These are phyloP conservation scores for Mythimna vitellina DNA, from an alignment of 2,888 invertebrate species.

Conservation along the genomic window DNA sequence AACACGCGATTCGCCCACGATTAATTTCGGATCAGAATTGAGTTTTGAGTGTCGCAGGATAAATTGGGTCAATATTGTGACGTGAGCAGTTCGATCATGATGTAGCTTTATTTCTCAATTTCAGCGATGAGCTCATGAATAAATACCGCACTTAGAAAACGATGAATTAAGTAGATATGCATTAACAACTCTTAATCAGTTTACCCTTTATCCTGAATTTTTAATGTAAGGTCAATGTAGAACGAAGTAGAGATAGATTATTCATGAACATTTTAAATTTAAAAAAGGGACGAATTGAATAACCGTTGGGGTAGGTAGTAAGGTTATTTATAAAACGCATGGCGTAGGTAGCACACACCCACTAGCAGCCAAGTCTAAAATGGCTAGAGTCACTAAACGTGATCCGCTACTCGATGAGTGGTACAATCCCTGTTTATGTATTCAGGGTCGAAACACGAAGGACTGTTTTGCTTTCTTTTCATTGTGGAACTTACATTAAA, in stretches of 20 bases:
- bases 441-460: slow-evolving; percentile 65
- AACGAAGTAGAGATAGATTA: slow-evolving; percentile 70
- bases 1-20: slow-evolving; percentile 43
- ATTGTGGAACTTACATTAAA: slow-evolving; percentile 66
- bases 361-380: slow-evolving; percentile 49
- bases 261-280: slow-evolving; percentile 74
- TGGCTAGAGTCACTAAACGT: slow-evolving; percentile 64
- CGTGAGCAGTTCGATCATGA: slow-evolving; percentile 36
- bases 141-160: slow-evolving; percentile 39
- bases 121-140: slow-evolving; percentile 36
- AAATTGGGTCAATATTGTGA: slow-evolving; percentile 55
- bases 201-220: slow-evolving; percentile 66
- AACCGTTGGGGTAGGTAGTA: slow-evolving; percentile 44
- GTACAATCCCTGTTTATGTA: slow-evolving; percentile 70
- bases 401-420: slow-evolving; percentile 63
- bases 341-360: slow-evolving; percentile 28
- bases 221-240: slow-evolving; percentile 61
- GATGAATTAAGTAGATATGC: slow-evolving; percentile 54
- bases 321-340: slow-evolving; percentile 55
- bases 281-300: slow-evolving; percentile 61
- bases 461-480: slow-evolving; percentile 67
- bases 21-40: slow-evolving; percentile 48
- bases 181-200: slow-evolving; percentile 68
- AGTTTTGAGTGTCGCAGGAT: slow-evolving; percentile 47
- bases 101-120: slow-evolving; percentile 43